phyloP scores from a whole-genome alignment of 2,113 vertebrate genomes.

The Nothoprocta pentlandii region DNA sequence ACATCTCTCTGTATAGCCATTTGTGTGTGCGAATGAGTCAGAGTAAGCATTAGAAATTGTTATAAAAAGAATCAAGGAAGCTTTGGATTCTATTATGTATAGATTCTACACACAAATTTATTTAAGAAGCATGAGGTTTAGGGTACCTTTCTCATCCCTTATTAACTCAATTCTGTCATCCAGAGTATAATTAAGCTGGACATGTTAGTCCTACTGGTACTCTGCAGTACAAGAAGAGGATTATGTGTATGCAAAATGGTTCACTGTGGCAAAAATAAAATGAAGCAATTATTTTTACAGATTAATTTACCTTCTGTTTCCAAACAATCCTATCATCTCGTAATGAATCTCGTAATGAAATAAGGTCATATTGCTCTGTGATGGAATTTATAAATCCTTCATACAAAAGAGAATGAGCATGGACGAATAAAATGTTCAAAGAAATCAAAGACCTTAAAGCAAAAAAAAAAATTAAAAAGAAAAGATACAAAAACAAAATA shows the following conservation, averaged over 20 bases:
- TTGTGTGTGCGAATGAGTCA: background rate
- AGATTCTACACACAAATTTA: background rate
- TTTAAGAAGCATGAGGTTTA: background rate
- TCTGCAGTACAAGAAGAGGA: background rate
- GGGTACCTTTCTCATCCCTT: background rate
- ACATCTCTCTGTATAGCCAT: background rate
- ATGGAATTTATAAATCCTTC: background rate
- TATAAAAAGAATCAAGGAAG: background rate
- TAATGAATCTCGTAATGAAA: background rate
- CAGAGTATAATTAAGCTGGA: background rate
- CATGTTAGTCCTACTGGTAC: background rate
- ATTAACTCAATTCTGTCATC: background rate
- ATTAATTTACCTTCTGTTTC: background rate
- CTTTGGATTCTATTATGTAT: background rate
- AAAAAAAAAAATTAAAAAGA: background rate
- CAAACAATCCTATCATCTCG: background rate
- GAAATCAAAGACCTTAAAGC: background rate
- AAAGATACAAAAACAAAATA: background rate
- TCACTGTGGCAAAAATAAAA: background rate
- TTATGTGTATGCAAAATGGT: background rate
- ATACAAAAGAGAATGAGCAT: background rate
- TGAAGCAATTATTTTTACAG: background rate
- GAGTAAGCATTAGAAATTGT: background rate
- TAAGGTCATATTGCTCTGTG: background rate
- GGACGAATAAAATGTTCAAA: background rate